Percentiles rank a stretch among this genome's conserved stretches.
These are phyloP conservation scores for Lophius piscatorius DNA, from an alignment of 2,113 vertebrate genomes.

Conservation along the genomic window DNA sequence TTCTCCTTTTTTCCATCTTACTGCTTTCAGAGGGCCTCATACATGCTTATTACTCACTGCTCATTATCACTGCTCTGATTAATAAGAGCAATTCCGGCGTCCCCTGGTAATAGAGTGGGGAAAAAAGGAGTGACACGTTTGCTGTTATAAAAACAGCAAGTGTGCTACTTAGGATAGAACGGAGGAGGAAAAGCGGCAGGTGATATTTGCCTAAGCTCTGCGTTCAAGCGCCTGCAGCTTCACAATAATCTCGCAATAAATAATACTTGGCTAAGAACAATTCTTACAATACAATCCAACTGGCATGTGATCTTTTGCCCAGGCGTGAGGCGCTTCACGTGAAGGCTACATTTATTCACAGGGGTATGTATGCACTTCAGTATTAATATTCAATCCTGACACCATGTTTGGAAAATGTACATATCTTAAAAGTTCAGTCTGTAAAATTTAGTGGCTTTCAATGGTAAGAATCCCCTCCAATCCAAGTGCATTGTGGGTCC, in stretches of 20 bases:
- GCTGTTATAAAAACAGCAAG: constrained; percentile 65
- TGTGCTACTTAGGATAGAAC: constrained; percentile 67
- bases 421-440: background rate
- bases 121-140: constrained; percentile 63
- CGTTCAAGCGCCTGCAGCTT: constrained; percentile 46
- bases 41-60: constrained; percentile 74
- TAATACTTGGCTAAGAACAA: constrained; percentile 34
- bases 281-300: constrained; percentile 7
- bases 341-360: background rate
- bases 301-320: constrained; percentile 1
- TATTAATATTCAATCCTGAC: background rate
- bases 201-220: constrained; percentile 63
- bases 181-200: constrained; percentile 53
- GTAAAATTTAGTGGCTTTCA: no score
- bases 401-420: constrained; percentile 6
- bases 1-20: constrained; percentile 37
- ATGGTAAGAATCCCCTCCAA: no score
- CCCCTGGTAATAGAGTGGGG: constrained; percentile 66
- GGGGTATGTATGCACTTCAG: no score
- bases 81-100: constrained; percentile 79
- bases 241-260: constrained; percentile 44
- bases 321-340: constrained; percentile 15
- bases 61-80: constrained; percentile 82
- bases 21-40: constrained; percentile 65
- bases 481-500: no score